Base-by-base conservation (phyloP, 2,113 vertebrate species). In the Cavia aperea region DNA sequence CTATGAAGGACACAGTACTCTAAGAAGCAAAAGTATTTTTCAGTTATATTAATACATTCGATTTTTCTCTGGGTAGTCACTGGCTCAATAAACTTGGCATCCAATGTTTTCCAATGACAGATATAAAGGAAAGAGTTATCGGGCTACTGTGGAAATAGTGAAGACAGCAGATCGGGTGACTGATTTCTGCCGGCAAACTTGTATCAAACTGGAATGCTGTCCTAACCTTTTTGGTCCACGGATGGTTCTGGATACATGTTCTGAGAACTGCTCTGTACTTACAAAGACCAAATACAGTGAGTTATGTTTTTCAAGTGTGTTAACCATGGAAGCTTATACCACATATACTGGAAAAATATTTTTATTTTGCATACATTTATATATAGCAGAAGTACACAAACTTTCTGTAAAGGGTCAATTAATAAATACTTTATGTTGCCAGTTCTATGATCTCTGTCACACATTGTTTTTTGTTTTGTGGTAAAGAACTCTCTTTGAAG, bases 241-340 rank as follows among this genome's bases (percentile, higher is more conserved):
- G 86, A 99, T 99, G 99, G 99, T 99, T 97, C 97, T 99, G 97
- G 99, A 99, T 81, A 98, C 97, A 90, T 99, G 99, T 97, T 99
- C 99, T 8, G 99, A 99, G 96, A 99, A 99, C 97, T 99, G 99
- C 97, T 99, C 99, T 49, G 98, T 99, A 93, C 98, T 99, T 96
- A 99, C 99, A 96, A 99, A 99, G 98, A 99, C 99, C 91, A 99
- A 99, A 98, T 99, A 99, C 98, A 99, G 99, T 99, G 97, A 97
- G 99, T 98, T 92, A 60, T 84, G 19, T 89, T 90, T 95, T 93
- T 86, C 54, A 88, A 6, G 81, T 88, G 65, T 95, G 51, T 93
- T 84, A 60, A 93, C 31, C 77, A 2, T 82, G 75, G 56, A 15
- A 70, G 7, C 78, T 84, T 33, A 46, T 63, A 51, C 51, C 33